Evolutionary conservation across 2,888 invertebrate genomes (phyloP), one percentile per base, ranked within the genome.

Genomic region (Campaea margaritaria): DNA sequence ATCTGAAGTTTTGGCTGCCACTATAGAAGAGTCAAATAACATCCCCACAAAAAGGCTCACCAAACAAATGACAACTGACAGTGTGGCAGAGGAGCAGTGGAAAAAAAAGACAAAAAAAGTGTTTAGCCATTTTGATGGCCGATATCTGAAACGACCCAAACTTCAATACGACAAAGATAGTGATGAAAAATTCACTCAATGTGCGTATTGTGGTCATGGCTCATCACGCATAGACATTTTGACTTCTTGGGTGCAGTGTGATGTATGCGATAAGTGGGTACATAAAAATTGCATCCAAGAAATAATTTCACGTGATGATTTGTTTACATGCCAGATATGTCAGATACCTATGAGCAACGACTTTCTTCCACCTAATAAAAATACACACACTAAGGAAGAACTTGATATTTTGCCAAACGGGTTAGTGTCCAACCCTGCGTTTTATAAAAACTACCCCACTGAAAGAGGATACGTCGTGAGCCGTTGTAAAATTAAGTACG

Each of bases 111-210:
- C 11, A 8, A 5, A 47, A 42, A 54, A 47, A 41, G 3, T 11
- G 31, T 47, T 47, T 31, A 16, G 46, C 16, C 53, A 46, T 41
- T 53, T 53, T 27, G 53, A 28, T 10, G 31, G 31, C 31, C 31
- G 31, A 3, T 31, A 31, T 9, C 9, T 31, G 9, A 7, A 31
- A 31, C 1, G 31, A 31, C 31, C 31, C 2, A 31, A 31, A 3
- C 2, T 31, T 31, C 31, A 31, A 31, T 31, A 31, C 9, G 7
- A 10, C 31, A 3, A 31, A 9, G 31, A 31, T 10, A 31, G 31
- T 31, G 31, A 14, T 10, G 46, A 53, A 39, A 45, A 45, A 13
- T 15, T 53, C 12, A 28, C 34, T 7, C 53, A 53, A 41, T 46
- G 39, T 13, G 39, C 45, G 14, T 53, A 39, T n/a, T 53, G 45